Evolutionary conservation across 1,140 invertebrate species (phyloP), one percentile per base, ranked within the genome.

Genomic region (Fopius arisanus): DNA sequence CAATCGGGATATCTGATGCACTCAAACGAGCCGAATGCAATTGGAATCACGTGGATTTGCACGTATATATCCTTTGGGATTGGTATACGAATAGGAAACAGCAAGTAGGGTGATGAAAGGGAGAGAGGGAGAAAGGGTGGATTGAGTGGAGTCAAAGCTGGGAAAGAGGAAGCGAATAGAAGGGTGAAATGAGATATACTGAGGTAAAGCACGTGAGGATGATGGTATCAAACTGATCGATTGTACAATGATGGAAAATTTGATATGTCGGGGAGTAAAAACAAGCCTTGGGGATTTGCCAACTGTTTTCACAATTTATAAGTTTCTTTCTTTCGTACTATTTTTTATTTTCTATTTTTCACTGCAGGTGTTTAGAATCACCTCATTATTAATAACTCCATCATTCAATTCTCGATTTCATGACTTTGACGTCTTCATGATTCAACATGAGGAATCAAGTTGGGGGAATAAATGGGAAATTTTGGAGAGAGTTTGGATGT

Each of bases 151-250:
- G 43, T 48, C 43, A 48, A 48, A 48, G 43, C 43, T 48, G 43
- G 43, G n/a, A 48, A 48, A 48, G 43, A 48, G 43, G 54, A 59
- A 26, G 23, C 26, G 54, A 59, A 59, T 23, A 28, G 54, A 59
- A 14, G 54, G 23, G 16, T 59, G 54, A 59, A 59, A 59, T 59
- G 54, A 59, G 54, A 59, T 59, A 59, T 59, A 59, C 54, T 59
- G 54, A 59, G 54, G 54, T 26, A 28, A 59, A 59, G 12, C 54
- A 59, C 54, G 54, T 59, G 54, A 59, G 54, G 14, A 59, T 59
- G 54, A 59, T 59, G 23, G 10, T 59, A 59, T 59, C 54, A 28
- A 23, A 59, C 21, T 59, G 54, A 59, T 59, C 54, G 54, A 59
- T 59, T 59, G 21, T 59, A 28, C 54, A 59, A 28, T 59, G 54